phyloP scores from a whole-genome alignment of 2,797 vertebrate genomes.

The Chanos chanos region DNA sequence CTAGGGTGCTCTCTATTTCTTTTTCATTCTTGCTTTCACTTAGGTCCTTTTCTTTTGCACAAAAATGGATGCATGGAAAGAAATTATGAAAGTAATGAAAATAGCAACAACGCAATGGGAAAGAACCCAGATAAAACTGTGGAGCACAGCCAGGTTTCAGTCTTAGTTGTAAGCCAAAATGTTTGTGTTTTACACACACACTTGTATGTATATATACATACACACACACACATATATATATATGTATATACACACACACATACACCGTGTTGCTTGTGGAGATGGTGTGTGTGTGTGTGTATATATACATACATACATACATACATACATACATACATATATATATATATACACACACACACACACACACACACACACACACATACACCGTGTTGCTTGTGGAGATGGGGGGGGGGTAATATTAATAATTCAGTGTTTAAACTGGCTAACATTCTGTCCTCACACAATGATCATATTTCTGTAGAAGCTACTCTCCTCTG shows the following conservation, averaged over 20 bases:
- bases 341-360: too few relatives aligned
- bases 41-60: not conserved
- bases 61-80: constrained; percentile 6
- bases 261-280: too few relatives aligned
- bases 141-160: not conserved
- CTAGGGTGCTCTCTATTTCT: constrained; percentile 10
- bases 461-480: constrained; percentile 1
- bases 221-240: too few relatives aligned
- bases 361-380: too few relatives aligned
- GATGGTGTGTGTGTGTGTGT: too few relatives aligned
- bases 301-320: too few relatives aligned
- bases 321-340: too few relatives aligned
- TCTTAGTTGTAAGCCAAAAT: constrained; percentile 3
- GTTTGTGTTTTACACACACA: too few relatives aligned
- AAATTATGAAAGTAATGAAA: constrained; percentile 28
- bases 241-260: too few relatives aligned
- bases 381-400: too few relatives aligned
- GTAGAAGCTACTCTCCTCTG: not conserved
- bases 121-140: not conserved
- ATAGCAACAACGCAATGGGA: constrained; percentile 8
- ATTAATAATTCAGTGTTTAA: not conserved
- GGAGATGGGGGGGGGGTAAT: not conserved
- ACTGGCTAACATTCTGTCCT: not conserved
- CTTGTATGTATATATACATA: too few relatives aligned
- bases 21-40: not conserved